Conservation (phyloP, 2,888 invertebrate species). For the Oscheius sp. region DNA sequence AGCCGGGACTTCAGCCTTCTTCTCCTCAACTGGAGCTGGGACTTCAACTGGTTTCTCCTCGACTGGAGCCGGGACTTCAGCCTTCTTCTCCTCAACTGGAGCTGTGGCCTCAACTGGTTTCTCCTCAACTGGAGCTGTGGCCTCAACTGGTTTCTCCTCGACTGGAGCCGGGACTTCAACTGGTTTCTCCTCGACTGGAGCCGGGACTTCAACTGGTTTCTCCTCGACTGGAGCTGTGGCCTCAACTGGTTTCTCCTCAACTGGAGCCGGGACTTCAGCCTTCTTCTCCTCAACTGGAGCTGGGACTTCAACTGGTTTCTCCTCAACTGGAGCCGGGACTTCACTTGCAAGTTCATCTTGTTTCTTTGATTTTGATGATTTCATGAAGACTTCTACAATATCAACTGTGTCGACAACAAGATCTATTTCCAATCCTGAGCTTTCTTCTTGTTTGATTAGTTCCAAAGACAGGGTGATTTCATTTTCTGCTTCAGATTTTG, state of each 20-base stretch:
- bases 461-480: conserved; percentile 3
- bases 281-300: neutral
- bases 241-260: conserved; percentile 4
- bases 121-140: neutral
- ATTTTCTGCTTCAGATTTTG: neutral
- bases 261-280: neutral
- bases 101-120: neutral
- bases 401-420: conserved; percentile 13
- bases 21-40: neutral
- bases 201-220: neutral
- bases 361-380: too few relatives aligned
- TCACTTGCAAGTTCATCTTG: neutral
- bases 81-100: neutral
- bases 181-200: neutral
- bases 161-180: neutral
- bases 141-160: neutral
- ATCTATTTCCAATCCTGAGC: conserved; percentile 16
- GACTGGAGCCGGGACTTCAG: neutral
- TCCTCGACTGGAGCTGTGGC: neutral
- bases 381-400: neutral
- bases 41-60: neutral
- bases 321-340: neutral
- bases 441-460: conserved; percentile 8
- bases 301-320: neutral
- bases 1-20: neutral